Evolutionary conservation across 2,113 vertebrate genomes (phyloP).

Genomic region (Ancistrus triradiatus): DNA sequence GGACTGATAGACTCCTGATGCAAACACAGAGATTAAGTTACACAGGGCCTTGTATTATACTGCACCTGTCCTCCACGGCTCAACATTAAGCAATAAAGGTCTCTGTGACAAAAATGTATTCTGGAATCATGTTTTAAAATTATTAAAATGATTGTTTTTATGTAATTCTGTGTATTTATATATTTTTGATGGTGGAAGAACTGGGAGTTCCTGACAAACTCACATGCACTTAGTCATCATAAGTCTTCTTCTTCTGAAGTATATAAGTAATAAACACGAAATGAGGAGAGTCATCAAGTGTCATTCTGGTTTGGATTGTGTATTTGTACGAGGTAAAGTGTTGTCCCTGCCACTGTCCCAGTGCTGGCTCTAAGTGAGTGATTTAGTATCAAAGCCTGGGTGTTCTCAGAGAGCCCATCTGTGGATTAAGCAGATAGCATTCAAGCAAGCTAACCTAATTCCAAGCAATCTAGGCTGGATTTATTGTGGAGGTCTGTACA

Average conservation of each 20-base stretch:
- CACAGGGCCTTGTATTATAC: slow-evolving; percentile 1
- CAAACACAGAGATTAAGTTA: neutral
- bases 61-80: neutral
- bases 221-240: slow-evolving; percentile 1
- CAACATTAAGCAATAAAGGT: slow-evolving; percentile 29
- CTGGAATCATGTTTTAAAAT: neutral
- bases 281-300: slow-evolving; percentile 51
- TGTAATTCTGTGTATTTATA: slow-evolving; percentile 31
- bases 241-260: too few relatives aligned
- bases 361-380: slow-evolving; percentile 75
- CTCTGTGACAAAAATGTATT: slow-evolving; percentile 3
- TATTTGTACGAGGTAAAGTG: slow-evolving; percentile 58
- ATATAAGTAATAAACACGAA: too few relatives aligned
- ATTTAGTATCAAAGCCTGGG: slow-evolving; percentile 76
- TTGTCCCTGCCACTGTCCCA: slow-evolving; percentile 69
- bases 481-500: slow-evolving; percentile 76
- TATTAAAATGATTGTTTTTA: too few relatives aligned
- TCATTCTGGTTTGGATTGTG: slow-evolving; percentile 56
- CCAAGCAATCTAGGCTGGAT: slow-evolving; percentile 72
- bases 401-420: slow-evolving; percentile 73
- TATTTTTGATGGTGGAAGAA: too few relatives aligned
- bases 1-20: slow-evolving; percentile 10
- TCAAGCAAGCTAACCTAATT: slow-evolving; percentile 80
- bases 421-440: slow-evolving; percentile 79
- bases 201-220: too few relatives aligned